Conservation (phyloP, 2,797 vertebrate genomes). For the Australoheros facetus region DNA sequence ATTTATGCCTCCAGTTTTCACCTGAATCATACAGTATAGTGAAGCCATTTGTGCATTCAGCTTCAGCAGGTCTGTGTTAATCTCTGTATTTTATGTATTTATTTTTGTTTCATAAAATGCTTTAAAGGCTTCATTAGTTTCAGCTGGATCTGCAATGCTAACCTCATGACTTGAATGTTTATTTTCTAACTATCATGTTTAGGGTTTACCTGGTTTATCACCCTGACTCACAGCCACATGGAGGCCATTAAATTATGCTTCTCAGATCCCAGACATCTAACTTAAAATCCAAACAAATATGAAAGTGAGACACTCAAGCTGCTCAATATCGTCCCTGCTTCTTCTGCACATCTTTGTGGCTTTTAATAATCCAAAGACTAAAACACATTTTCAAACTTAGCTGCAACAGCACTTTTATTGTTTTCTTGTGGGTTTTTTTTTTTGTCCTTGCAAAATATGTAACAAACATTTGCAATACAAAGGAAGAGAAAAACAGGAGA, state of each 20-base stretch:
- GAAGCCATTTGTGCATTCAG: too few species aligned
- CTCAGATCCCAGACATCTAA: background rate
- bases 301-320: background rate
- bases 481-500: background rate
- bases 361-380: background rate
- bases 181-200: background rate
- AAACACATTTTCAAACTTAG: background rate
- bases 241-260: background rate
- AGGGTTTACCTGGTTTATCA: background rate
- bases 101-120: too few species aligned
- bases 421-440: background rate
- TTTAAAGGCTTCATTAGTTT: background rate
- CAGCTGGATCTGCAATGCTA: background rate
- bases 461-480: background rate
- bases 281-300: rapidly evolving
- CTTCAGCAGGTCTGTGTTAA: too few species aligned
- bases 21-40: background rate
- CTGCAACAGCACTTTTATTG: background rate
- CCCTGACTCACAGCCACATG: background rate
- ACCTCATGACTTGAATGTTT: background rate
- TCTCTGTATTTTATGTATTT: too few species aligned
- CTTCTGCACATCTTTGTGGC: background rate
- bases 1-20: background rate
- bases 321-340: background rate
- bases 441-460: background rate